These are phyloP conservation scores for Smittia aterrima DNA, from an alignment of 2,888 invertebrate genomes.

Conservation along the genomic window DNA sequence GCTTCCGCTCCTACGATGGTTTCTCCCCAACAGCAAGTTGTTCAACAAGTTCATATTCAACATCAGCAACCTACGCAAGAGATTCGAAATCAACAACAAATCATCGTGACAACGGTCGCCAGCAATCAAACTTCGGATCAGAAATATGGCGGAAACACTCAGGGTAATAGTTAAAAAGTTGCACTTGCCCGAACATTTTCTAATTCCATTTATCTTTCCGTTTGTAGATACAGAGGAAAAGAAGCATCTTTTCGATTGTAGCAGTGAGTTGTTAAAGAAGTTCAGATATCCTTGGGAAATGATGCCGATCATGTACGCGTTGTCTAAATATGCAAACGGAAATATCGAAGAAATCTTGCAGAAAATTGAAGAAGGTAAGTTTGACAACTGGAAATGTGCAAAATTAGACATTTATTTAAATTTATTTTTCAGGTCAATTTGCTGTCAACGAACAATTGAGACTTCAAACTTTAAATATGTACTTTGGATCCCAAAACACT, in stretches of 20 bases:
- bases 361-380: constrained; percentile 33
- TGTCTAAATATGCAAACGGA: constrained; percentile 33
- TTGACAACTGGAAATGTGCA: neutral
- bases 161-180: neutral
- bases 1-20: neutral
- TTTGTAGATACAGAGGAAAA: constrained; percentile 13
- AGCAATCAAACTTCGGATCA: neutral
- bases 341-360: constrained; percentile 26
- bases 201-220: too few species aligned
- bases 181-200: too few species aligned
- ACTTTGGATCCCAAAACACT: constrained; percentile 10
- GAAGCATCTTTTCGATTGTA: constrained; percentile 23
- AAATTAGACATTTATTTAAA: too few species aligned
- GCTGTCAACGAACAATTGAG: constrained; percentile 33
- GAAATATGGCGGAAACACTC: neutral
- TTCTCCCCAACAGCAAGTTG: neutral
- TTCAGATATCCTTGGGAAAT: constrained; percentile 38
- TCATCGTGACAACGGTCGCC: constrained; percentile 4
- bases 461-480: constrained; percentile 30
- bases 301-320: constrained; percentile 35
- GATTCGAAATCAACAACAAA: neutral
- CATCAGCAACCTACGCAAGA: neutral
- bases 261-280: constrained; percentile 30
- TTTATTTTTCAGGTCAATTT: constrained; percentile 17
- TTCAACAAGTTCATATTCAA: neutral